These are phyloP conservation scores for Forbesichthys papilliferus DNA, from an alignment of 2,113 vertebrate genomes.

Conservation along the genomic window DNA sequence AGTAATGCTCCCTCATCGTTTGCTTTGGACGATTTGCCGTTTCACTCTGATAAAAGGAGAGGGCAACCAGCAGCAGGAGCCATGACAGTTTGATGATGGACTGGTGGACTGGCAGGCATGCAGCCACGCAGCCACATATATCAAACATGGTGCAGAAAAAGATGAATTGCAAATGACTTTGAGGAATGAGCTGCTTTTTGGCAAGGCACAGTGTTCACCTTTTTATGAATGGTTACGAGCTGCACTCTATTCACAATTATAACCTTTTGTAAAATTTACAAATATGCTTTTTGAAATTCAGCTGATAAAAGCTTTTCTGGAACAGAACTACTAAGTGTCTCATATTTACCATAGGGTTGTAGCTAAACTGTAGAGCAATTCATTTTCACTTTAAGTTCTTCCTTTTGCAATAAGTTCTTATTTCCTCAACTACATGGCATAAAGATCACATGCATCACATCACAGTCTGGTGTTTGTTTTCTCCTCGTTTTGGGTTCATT, in stretches of 20 bases:
- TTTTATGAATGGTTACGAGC: too few relatives aligned
- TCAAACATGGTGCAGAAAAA: background rate
- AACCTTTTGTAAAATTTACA: slow-evolving; percentile 3
- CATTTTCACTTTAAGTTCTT: background rate
- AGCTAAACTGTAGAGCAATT: too few relatives aligned
- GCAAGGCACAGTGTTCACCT: background rate
- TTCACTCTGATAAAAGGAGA: slow-evolving; percentile 5
- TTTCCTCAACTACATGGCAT: slow-evolving; percentile 30
- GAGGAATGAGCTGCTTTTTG: background rate
- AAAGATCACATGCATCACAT: background rate
- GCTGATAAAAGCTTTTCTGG: slow-evolving; percentile 30
- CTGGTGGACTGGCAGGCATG: slow-evolving; percentile 4
- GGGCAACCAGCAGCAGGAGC: background rate
- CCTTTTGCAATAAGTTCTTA: background rate
- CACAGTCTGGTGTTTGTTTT: too few relatives aligned
- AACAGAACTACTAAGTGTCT: slow-evolving; percentile 16
- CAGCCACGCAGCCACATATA: background rate
- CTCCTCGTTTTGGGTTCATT: too few relatives aligned
- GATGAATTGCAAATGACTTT: background rate
- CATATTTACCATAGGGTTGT: too few relatives aligned
- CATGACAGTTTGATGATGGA: slow-evolving; percentile 11
- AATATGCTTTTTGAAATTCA: slow-evolving; percentile 12
- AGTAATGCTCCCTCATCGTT: background rate
- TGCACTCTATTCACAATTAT: slow-evolving; percentile 2
- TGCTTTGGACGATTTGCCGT: background rate